Percentiles rank a stretch among this genome's conserved stretches.
phyloP scores from a whole-genome alignment of 2,888 invertebrate species.

The Torymus aiolomorphi region DNA sequence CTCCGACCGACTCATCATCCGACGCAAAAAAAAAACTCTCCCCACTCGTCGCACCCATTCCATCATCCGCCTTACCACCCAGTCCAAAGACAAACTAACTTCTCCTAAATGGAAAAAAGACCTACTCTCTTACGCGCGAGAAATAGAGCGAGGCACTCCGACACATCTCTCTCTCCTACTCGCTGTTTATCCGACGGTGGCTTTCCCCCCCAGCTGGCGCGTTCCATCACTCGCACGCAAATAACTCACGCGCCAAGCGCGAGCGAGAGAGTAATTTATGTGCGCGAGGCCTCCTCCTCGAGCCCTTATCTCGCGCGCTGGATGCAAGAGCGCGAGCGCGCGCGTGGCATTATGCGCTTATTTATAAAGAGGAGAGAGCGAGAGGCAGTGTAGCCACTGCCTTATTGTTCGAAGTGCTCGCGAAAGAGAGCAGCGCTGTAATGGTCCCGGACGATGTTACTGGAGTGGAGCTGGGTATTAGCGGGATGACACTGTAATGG shows the following conservation, averaged over 20 bases:
- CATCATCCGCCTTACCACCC: neutral
- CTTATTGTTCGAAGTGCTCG: no score
- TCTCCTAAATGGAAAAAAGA: no score
- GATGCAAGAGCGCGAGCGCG: no score
- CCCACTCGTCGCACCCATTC: neutral
- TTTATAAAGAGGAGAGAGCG: no score
- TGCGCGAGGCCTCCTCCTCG: conserved; percentile 55
- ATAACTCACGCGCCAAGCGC: conserved; percentile 70
- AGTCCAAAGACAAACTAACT: neutral
- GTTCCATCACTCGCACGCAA: conserved; percentile 75
- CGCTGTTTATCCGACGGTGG: conserved; percentile 52
- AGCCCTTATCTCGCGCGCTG: no score
- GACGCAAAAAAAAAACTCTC: no score
- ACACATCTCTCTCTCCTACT: no score
- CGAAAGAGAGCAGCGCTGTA: no score
- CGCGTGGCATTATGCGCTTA: no score
- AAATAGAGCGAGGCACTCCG: conserved; percentile 16
- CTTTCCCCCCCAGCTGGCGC: conserved; percentile 71
- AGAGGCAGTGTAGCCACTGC: no score
- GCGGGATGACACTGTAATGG: no score
- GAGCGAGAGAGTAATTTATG: conserved; percentile 72
- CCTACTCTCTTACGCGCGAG: conserved; percentile 10
- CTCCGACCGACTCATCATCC: neutral
- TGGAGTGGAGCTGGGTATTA: neutral
- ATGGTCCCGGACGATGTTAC: neutral